Percentiles rank a stretch among this genome's conserved stretches.
phyloP scores from a whole-genome alignment of 92 coral and sea anemone genomes.

The Phenganax subtilis region DNA sequence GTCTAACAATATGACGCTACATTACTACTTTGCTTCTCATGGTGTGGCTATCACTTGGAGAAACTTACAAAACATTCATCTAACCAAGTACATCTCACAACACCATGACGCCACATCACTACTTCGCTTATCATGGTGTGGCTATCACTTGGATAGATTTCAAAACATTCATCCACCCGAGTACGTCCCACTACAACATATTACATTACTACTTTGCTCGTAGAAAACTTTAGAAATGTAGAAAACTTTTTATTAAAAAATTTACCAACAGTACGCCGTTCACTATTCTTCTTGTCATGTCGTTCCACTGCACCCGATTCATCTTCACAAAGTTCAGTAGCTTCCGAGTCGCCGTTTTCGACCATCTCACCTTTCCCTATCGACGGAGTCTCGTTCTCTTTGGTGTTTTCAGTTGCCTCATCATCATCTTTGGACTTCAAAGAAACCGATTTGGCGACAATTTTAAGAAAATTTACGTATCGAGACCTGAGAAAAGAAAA shows the following conservation, averaged over 20 bases:
- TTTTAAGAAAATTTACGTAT: conserved; percentile 77
- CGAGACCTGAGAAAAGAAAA: conserved; percentile 57
- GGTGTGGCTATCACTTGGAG: neutral
- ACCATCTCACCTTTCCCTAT: neutral
- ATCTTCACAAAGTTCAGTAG: neutral
- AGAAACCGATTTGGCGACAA: conserved; percentile 87
- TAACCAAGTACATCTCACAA: too few species aligned
- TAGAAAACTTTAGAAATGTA: too few species aligned
- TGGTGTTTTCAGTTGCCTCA: neutral
- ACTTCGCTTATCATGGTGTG: too few species aligned
- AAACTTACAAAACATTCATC: neutral
- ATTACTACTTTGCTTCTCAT: too few species aligned
- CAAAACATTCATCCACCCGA: too few species aligned
- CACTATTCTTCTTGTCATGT: conserved; percentile 19
- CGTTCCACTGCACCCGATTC: neutral
- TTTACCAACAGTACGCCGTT: neutral
- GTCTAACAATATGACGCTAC: too few species aligned
- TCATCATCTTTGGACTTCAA: conserved; percentile 2
- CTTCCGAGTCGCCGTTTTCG: neutral
- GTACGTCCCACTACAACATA: neutral
- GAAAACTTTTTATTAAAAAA: neutral
- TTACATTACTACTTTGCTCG: too few species aligned
- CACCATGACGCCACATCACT: too few species aligned
- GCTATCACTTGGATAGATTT: too few species aligned
- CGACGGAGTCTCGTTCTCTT: neutral